Conservation (phyloP, 30 jellyfish, hydroid and myxozoan species). For the Chrysaora quinquecirrha region DNA sequence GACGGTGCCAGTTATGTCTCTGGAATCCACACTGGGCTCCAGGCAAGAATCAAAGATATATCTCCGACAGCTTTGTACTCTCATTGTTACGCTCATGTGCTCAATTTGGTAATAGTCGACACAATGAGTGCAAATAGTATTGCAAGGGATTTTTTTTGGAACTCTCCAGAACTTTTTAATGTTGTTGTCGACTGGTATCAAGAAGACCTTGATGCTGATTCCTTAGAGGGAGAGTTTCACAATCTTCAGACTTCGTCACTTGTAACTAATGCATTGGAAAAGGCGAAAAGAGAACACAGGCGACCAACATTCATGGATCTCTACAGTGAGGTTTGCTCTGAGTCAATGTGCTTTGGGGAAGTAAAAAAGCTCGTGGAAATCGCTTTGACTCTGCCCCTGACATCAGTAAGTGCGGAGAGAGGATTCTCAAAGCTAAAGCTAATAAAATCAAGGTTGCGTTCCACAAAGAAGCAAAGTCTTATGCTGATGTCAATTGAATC, state of each 20-base stretch:
- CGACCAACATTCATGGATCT: neutral
- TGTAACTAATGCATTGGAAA: neutral
- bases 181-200: constrained; percentile 2
- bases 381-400: constrained; percentile 2
- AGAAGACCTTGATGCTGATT: neutral
- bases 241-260: neutral
- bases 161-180: too few species aligned
- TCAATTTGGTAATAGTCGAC: too few species aligned
- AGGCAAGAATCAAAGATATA: too few species aligned
- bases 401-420: constrained; percentile 9
- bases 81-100: too few species aligned
- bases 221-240: neutral
- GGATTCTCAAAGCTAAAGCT: constrained; percentile 5
- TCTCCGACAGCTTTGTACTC: too few species aligned
- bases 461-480: constrained; percentile 1
- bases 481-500: constrained; percentile 4
- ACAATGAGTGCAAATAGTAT: too few species aligned
- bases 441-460: neutral
- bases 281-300: neutral
- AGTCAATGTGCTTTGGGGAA: neutral
- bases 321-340: neutral
- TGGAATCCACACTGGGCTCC: too few species aligned
- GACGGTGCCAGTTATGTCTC: too few species aligned
- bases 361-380: constrained; percentile 2
- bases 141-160: too few species aligned